Evolutionary conservation across 2,797 vertebrate species (phyloP).

Genomic region (Chaetodon trifasciatus): DNA sequence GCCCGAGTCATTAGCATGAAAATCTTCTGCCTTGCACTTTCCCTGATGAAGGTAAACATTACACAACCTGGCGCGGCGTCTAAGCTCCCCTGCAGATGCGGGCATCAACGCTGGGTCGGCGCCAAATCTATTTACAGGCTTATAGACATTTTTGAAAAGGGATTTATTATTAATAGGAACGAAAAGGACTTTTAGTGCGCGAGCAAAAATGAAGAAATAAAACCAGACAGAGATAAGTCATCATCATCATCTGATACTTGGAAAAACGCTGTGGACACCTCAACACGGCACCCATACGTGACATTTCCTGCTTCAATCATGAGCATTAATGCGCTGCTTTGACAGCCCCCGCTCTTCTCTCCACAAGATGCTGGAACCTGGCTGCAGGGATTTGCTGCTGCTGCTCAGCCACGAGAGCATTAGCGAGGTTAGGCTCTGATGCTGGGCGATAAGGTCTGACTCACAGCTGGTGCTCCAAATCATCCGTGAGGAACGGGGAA

Average conservation of each 20-base stretch:
- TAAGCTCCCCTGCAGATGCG: constrained; percentile 49
- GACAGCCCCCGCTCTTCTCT: neutral
- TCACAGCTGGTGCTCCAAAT: neutral
- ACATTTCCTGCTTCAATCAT: neutral
- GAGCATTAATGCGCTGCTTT: neutral
- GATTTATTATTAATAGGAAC: constrained; percentile 42
- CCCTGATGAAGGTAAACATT: constrained; percentile 67
- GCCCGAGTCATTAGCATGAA: constrained; percentile 64
- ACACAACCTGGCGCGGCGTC: constrained; percentile 53
- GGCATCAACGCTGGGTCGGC: constrained; percentile 31
- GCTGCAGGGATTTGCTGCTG: constrained; percentile 1
- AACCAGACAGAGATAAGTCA: constrained; percentile 2
- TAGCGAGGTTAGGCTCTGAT: neutral
- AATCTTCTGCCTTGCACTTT: constrained; percentile 50
- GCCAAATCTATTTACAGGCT: constrained; percentile 65
- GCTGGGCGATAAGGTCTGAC: neutral
- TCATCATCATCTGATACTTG: neutral
- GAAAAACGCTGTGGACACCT: neutral
- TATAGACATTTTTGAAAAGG: constrained; percentile 22
- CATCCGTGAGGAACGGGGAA: neutral
- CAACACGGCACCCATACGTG: neutral
- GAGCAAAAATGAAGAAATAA: constrained; percentile 24
- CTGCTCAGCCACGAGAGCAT: neutral
- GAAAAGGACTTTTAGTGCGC: constrained; percentile 22
- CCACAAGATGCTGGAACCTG: neutral